Percentiles rank a stretch among this genome's conserved stretches.
Conservation (phyloP, 2,888 invertebrate species). For the Melanostoma scalare region DNA sequence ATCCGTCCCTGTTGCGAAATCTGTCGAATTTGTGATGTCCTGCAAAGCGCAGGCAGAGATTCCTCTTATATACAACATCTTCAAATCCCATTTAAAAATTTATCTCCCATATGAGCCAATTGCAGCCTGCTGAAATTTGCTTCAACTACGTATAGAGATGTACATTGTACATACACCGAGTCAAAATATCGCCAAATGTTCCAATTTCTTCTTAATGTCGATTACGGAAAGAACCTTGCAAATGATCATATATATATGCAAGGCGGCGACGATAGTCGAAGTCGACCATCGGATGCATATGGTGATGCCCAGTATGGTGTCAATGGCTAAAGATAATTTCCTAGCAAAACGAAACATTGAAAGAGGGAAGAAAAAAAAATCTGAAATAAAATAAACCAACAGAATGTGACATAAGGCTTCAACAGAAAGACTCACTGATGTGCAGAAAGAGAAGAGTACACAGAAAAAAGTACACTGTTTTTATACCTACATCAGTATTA, state of each 20-base stretch:
- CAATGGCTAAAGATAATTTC: conserved; percentile 59
- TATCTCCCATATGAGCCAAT: conserved; percentile 68
- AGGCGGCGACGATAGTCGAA: conserved; percentile 48
- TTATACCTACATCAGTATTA: too few relatives aligned
- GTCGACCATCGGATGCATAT: conserved; percentile 67
- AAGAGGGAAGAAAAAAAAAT: conserved; percentile 5
- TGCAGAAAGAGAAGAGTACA: too few relatives aligned
- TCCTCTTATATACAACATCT: conserved; percentile 57
- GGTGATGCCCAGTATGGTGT: conserved; percentile 62
- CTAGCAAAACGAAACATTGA: conserved; percentile 21
- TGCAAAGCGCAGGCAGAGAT: conserved; percentile 22
- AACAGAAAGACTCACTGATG: too few relatives aligned
- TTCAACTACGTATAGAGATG: conserved; percentile 16
- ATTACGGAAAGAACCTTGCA: conserved; percentile 28
- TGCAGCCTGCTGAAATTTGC: conserved; percentile 57
- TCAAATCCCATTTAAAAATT: conserved; percentile 62
- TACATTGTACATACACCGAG: conserved; percentile 41
- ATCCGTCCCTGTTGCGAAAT: not conserved
- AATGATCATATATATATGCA: conserved; percentile 44
- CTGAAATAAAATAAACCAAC: conserved; percentile 22
- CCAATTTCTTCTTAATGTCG: conserved; percentile 59
- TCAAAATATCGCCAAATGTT: conserved; percentile 65
- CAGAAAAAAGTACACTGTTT: too few relatives aligned
- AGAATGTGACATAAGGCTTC: not conserved
- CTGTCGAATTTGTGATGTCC: conserved; percentile 11